These are phyloP conservation scores for Volucella inanis DNA, from an alignment of 2,888 invertebrate genomes.

Conservation along the genomic window DNA sequence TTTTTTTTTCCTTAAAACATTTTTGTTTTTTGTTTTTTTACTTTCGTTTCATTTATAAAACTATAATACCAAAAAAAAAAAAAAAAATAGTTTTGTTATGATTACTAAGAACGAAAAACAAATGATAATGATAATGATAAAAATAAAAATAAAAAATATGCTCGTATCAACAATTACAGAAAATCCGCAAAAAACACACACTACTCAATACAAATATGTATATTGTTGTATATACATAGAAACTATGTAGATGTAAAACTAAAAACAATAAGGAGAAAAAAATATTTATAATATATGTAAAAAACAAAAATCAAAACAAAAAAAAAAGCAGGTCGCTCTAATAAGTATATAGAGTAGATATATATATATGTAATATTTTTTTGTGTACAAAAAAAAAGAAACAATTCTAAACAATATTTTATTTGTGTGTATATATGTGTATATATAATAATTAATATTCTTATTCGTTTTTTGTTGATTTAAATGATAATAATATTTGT, in stretches of 20 bases:
- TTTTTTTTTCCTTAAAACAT: neutral
- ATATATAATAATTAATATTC: constrained; percentile 7
- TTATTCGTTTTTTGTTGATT: constrained; percentile 17
- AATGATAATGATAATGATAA: neutral
- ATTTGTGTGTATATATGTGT: neutral
- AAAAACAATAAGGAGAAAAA: neutral
- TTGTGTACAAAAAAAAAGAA: constrained; percentile 17
- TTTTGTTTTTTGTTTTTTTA: constrained; percentile 8
- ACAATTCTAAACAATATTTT: constrained; percentile 3
- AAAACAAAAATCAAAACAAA: constrained; percentile 29
- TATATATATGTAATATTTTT: neutral
- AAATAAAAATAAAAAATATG: neutral
- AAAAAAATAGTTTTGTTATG: constrained; percentile 41
- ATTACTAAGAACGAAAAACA: constrained; percentile 29
- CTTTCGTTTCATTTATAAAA: constrained; percentile 50
- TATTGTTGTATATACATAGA: neutral
- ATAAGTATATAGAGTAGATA: neutral
- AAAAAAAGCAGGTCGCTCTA: neutral
- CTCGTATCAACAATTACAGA: constrained; percentile 24
- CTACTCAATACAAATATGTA: constrained; percentile 16
- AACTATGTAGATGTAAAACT: constrained; percentile 3
- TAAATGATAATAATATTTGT: constrained; percentile 52
- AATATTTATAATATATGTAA: constrained; percentile 19
- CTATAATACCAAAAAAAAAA: constrained; percentile 66
- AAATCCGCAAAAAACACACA: constrained; percentile 35